Evolutionary conservation across 1,140 invertebrate genomes (phyloP).

Genomic region (Zaprionus ghesquierei): DNA sequence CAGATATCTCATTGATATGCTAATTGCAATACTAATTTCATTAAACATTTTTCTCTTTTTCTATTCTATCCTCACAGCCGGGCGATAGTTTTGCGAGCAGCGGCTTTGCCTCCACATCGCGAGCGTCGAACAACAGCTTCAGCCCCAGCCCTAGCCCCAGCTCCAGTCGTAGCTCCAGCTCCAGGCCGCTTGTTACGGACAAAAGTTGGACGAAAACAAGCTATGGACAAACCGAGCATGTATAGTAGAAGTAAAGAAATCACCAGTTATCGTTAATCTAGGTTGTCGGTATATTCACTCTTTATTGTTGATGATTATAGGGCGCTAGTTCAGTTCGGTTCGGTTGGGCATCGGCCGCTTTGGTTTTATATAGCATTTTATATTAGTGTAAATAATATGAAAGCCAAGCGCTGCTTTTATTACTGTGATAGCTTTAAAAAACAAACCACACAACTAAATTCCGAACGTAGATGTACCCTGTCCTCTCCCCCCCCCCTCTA

Average conservation of each 20-base stretch:
- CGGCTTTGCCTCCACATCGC: constrained; percentile 40
- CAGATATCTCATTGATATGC: constrained; percentile 27
- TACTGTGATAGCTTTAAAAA: constrained; percentile 65
- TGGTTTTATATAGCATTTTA: constrained; percentile 56
- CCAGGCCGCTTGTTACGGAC: constrained; percentile 27
- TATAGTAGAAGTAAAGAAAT: constrained; percentile 37
- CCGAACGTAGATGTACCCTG: constrained; percentile 21
- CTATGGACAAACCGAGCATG: constrained; percentile 40
- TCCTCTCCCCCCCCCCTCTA: background rate
- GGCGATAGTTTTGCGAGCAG: constrained; percentile 55
- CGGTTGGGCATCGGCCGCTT: constrained; percentile 47
- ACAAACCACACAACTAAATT: constrained; percentile 29
- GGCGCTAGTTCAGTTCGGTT: constrained; percentile 30
- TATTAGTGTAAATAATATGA: constrained; percentile 51
- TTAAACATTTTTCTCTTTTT: constrained; percentile 32
- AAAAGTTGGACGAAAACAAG: constrained; percentile 45
- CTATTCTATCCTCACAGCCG: constrained; percentile 19
- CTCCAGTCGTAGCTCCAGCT: constrained; percentile 11
- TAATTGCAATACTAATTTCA: constrained; percentile 23
- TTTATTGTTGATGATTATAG: constrained; percentile 22
- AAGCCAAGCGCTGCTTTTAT: constrained; percentile 52
- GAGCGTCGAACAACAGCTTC: constrained; percentile 18
- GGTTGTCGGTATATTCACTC: constrained; percentile 46
- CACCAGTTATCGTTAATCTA: constrained; percentile 44
- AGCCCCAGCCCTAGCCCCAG: constrained; percentile 7